A percentile compares a stretch with the other conserved stretches of the same genome.
Evolutionary conservation across 2,888 invertebrate genomes (phyloP).

Genomic region (Seladonia tumulorum): DNA sequence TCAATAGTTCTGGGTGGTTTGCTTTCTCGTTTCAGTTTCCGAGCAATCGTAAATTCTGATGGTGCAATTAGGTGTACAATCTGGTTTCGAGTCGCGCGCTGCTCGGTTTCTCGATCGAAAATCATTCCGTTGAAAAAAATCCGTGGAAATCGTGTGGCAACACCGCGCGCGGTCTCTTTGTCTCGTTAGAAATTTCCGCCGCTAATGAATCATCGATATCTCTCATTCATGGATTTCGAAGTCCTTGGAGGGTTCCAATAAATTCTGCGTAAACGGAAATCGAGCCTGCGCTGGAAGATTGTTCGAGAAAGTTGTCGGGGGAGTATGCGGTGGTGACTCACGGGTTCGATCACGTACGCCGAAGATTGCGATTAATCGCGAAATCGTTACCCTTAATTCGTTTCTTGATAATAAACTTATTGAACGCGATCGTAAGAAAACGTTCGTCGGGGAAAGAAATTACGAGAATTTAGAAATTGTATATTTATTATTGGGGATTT

Average conservation of each 20-base stretch:
- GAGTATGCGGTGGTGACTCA: neutral
- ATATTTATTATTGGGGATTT: no score
- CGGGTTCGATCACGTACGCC: neutral
- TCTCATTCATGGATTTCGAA: neutral
- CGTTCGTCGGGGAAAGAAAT: no score
- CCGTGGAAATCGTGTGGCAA: neutral
- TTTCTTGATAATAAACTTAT: neutral
- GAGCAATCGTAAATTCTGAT: neutral
- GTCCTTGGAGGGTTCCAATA: conserved; percentile 2
- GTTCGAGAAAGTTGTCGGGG: neutral
- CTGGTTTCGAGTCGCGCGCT: neutral
- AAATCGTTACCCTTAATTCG: neutral
- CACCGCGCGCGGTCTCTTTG: neutral
- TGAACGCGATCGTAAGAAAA: no score
- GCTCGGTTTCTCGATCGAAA: neutral
- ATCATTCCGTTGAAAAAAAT: neutral
- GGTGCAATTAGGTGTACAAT: neutral
- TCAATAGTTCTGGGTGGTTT: neutral
- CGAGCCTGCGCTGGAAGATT: neutral
- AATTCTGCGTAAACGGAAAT: conserved; percentile 1
- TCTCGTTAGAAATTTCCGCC: neutral
- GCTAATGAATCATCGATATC: conserved; percentile 11
- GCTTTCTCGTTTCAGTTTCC: neutral
- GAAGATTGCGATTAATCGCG: neutral
- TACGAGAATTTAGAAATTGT: no score